These are phyloP conservation scores for Steatornis caripensis DNA, from an alignment of 2,113 vertebrate genomes.

Conservation along the genomic window DNA sequence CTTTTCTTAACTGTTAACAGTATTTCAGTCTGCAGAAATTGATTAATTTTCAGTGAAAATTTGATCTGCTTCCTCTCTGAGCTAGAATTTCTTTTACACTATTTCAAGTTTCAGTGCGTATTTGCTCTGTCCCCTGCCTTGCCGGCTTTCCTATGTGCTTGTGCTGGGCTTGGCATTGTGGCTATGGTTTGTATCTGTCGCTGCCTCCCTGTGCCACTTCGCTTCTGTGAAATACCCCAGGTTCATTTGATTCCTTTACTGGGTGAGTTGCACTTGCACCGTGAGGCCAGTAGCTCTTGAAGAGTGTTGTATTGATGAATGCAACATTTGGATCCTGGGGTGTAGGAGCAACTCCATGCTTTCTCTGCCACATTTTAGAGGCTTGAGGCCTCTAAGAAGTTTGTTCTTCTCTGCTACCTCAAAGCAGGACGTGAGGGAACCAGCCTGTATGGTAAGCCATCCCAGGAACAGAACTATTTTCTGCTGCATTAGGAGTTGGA, in stretches of 20 bases:
- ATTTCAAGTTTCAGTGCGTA: neutral
- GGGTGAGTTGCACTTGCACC: accelerated
- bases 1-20: neutral
- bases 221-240: neutral
- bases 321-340: accelerated
- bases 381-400: neutral
- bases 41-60: neutral
- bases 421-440: neutral
- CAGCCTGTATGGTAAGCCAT: neutral
- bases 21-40: neutral
- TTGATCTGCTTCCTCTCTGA: neutral
- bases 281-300: neutral
- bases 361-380: neutral
- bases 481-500: neutral
- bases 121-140: neutral
- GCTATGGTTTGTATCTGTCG: accelerated
- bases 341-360: accelerated
- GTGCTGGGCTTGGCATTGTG: accelerated
- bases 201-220: neutral
- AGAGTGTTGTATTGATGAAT: neutral
- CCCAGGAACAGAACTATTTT: neutral
- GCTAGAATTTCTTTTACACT: neutral
- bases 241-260: neutral
- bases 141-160: neutral
- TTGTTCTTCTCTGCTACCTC: neutral